phyloP scores from a whole-genome alignment of 2,888 invertebrate genomes.

The Noctuana brunneofusca region DNA sequence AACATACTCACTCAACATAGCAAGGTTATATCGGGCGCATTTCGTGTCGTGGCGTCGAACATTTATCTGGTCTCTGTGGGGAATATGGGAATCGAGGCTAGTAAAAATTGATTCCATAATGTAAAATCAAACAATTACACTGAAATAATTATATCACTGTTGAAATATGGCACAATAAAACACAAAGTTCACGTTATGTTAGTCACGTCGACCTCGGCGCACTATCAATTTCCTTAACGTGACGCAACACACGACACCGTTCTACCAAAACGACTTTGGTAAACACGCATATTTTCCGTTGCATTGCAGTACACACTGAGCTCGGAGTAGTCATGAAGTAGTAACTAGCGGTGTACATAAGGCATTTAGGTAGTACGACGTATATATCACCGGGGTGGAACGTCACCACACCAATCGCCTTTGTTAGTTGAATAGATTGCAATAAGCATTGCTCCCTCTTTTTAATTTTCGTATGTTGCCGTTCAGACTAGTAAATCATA shows the following conservation, averaged over 20 bases:
- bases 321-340: slow-evolving; percentile 83
- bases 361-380: slow-evolving; percentile 83
- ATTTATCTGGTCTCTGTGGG: slow-evolving; percentile 78
- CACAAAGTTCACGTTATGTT: slow-evolving; percentile 72
- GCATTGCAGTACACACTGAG: slow-evolving; percentile 84
- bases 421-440: slow-evolving; percentile 82
- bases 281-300: slow-evolving; percentile 84
- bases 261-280: slow-evolving; percentile 83
- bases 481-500: neutral
- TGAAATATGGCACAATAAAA: slow-evolving; percentile 60
- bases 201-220: slow-evolving; percentile 80
- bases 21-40: slow-evolving; percentile 79
- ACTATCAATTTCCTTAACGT: slow-evolving; percentile 83
- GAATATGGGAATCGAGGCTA: slow-evolving; percentile 62
- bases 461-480: slow-evolving; percentile 43
- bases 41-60: slow-evolving; percentile 74
- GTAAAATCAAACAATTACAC: slow-evolving; percentile 62
- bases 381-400: slow-evolving; percentile 82
- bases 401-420: slow-evolving; percentile 82
- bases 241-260: slow-evolving; percentile 82
- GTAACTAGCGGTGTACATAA: slow-evolving; percentile 83
- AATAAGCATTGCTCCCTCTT: slow-evolving; percentile 76
- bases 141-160: slow-evolving; percentile 52
- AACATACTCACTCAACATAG: slow-evolving; percentile 74
- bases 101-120: slow-evolving; percentile 66